Base-by-base conservation (phyloP, 1,140 invertebrate species). In the Hyles vespertilio region DNA sequence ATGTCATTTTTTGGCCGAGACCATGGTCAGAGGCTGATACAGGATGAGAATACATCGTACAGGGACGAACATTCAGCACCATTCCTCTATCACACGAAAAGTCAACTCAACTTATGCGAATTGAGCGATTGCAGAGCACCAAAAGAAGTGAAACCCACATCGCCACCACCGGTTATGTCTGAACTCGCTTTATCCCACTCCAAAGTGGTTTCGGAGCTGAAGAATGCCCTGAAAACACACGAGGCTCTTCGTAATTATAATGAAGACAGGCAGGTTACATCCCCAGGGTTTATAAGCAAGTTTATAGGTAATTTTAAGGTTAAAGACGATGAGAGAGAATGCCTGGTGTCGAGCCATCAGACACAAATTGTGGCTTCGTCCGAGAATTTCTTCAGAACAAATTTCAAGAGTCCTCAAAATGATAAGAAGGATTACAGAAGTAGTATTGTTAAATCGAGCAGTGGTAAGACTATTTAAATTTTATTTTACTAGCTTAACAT, bases 1-100 rank as follows among this genome's bases (percentile, higher is more conserved):
- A 87, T 90, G 79, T 86, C 85, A 5, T 90, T 89, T 65, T 90
- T 90, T 61, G 87, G 87, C 1, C 61, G 77, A 5, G 87, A 91
- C 43, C 91, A 90, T 67, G 90, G 86, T 0, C 65, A 83, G 6
- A 87, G 86, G 65, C 53, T 90, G 0, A 87, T 91, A 32, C 81
- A 90, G 40, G 91, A 92, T 69, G 91, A 91, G 48, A 84, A 91
- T 58, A 81, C 72, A 4, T 87, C 86, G 11, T 95, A 93, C 88
- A 87, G 92, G 64, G 94, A 95, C 78, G 94, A 95, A 75, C 94
- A 95, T 75, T 95, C 94, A 0, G 93, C 92, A 44, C 94, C 94
- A 12, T 96, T 96, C 85, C 91, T 93, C 1, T 95, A 94, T 84
- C 93, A 94, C 82, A 95, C 94, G 0, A 92, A 92, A 70, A 95